Evolutionary conservation across 2,113 vertebrate genomes (phyloP).

Genomic region (Sturnira hondurensis): DNA sequence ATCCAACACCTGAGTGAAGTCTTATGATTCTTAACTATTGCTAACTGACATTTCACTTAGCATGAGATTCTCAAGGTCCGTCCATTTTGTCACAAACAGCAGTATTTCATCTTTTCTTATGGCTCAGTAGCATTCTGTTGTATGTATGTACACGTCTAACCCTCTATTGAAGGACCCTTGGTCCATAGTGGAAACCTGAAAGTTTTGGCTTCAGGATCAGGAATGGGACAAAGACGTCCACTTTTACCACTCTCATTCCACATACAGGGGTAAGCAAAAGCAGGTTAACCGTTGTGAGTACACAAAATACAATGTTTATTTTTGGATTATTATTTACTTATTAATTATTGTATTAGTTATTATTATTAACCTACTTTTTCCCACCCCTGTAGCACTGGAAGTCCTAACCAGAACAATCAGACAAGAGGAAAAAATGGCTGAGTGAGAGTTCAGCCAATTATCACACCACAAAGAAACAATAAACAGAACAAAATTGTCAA

Average conservation of each 20-base stretch:
- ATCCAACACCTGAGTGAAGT: background rate
- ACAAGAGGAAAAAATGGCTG: background rate
- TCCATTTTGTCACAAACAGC: too few relatives aligned
- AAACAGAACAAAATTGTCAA: background rate
- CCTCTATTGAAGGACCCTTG: background rate
- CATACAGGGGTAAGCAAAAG: background rate
- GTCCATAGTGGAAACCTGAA: background rate
- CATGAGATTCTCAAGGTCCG: too few relatives aligned
- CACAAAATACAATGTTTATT: background rate
- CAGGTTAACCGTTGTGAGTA: background rate
- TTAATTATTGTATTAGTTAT: too few relatives aligned
- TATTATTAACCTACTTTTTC: too few relatives aligned
- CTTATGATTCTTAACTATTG: too few relatives aligned
- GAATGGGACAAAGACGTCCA: background rate
- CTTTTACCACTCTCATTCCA: background rate
- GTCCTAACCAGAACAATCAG: background rate
- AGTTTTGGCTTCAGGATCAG: background rate
- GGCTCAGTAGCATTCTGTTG: too few relatives aligned
- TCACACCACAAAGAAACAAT: background rate
- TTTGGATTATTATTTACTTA: too few relatives aligned
- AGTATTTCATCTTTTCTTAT: too few relatives aligned
- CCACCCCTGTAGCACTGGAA: background rate
- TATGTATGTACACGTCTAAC: too few relatives aligned
- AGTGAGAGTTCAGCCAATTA: background rate
- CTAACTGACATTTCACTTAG: too few relatives aligned